Conservation (phyloP, 2,888 invertebrate genomes). For the Fabriciana adippe region DNA sequence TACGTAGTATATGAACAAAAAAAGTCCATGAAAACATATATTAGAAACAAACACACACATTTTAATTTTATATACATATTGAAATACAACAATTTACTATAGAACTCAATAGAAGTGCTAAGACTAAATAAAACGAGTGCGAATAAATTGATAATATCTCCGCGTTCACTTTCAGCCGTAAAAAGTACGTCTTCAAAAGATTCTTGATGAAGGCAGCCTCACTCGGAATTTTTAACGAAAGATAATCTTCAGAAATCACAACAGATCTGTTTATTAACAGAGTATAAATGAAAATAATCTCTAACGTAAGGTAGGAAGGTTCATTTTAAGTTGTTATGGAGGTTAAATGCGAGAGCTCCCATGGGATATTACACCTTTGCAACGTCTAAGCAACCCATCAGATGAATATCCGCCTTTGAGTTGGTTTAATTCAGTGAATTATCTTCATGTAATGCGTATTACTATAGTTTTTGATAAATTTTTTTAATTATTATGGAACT, state of each 20-base stretch:
- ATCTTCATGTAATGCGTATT: constrained; percentile 30
- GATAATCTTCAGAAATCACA: constrained; percentile 49
- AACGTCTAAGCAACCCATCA: constrained; percentile 44
- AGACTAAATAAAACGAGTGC: background rate
- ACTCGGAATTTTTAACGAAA: constrained; percentile 47
- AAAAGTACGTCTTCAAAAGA: constrained; percentile 42
- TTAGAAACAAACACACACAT: no score
- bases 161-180: constrained; percentile 37
- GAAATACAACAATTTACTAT: background rate
- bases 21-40: no score
- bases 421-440: constrained; percentile 43
- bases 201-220: constrained; percentile 44
- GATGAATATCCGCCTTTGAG: constrained; percentile 37
- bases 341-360: constrained; percentile 37
- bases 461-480: no score
- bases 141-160: constrained; percentile 34
- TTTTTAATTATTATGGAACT: no score
- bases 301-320: constrained; percentile 16
- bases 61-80: background rate
- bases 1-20: no score
- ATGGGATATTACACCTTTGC: constrained; percentile 45
- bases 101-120: background rate
- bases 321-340: background rate
- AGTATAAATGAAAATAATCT: constrained; percentile 1
- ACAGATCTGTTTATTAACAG: constrained; percentile 42